These are phyloP conservation scores for Sardinella longiceps DNA, from an alignment of 2,797 vertebrate species.

Conservation along the genomic window DNA sequence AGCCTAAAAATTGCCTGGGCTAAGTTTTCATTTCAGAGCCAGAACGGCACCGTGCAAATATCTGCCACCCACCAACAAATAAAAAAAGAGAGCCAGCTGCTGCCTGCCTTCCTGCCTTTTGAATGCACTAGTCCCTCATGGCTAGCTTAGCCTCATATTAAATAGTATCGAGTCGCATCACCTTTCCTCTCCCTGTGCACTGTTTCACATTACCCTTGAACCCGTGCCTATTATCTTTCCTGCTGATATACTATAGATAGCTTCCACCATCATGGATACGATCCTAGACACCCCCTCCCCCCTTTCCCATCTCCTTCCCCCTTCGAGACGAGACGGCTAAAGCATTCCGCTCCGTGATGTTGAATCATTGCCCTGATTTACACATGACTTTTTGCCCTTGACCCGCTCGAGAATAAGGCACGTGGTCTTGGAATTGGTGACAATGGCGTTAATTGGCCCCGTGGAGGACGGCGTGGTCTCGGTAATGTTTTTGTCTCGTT, in stretches of 20 bases:
- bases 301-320: conserved; percentile 45
- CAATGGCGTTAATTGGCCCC: conserved; percentile 63
- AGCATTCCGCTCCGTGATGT: conserved; percentile 54
- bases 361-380: conserved; percentile 63
- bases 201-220: conserved; percentile 56
- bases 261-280: not conserved
- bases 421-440: conserved; percentile 53
- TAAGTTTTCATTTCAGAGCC: not conserved
- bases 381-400: conserved; percentile 64
- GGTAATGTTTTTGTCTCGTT: not conserved
- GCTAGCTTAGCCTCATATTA: not conserved
- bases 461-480: conserved; percentile 49
- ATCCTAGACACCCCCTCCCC: not conserved
- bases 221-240: conserved; percentile 58
- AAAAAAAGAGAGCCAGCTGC: not conserved
- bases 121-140: not conserved
- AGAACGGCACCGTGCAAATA: not conserved
- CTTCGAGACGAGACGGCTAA: conserved; percentile 59
- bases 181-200: conserved; percentile 31
- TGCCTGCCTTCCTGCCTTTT: not conserved
- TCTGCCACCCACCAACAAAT: not conserved
- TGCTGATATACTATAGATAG: not conserved
- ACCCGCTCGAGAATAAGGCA: conserved; percentile 33
- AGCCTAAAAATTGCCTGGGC: not conserved
- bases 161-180: not conserved